Evolutionary conservation across 2,888 invertebrate species (phyloP).

Genomic region (Choreutis nemorana): DNA sequence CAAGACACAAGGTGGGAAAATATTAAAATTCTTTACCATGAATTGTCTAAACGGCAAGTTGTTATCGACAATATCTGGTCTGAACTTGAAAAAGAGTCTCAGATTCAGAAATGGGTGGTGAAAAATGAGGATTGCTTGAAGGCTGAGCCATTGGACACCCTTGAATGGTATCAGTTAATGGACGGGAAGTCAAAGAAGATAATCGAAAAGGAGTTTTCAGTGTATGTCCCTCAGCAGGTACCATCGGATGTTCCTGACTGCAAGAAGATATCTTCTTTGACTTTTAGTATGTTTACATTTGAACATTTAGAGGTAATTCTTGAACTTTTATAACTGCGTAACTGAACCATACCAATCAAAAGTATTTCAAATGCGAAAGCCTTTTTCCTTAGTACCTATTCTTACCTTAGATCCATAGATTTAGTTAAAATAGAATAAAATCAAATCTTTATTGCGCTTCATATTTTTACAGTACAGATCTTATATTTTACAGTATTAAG

Average conservation of each 20-base stretch:
- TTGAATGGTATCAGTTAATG: slow-evolving; percentile 74
- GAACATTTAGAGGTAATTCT: slow-evolving; percentile 45
- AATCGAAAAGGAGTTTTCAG: slow-evolving; percentile 25
- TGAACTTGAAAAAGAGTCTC: slow-evolving; percentile 64
- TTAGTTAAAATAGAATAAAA: no score
- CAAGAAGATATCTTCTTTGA: slow-evolving; percentile 60
- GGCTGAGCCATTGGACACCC: slow-evolving; percentile 70
- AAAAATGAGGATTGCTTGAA: slow-evolving; percentile 71
- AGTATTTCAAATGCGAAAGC: no score
- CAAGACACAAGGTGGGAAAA: slow-evolving; percentile 75
- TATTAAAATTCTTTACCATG: slow-evolving; percentile 68
- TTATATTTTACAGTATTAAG: no score
- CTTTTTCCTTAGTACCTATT: no score
- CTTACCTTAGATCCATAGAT: no score
- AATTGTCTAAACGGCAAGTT: slow-evolving; percentile 69
- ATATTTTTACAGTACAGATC: no score
- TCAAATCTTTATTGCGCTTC: no score
- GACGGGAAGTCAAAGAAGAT: slow-evolving; percentile 61
- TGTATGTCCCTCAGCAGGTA: slow-evolving; percentile 21
- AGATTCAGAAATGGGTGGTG: slow-evolving; percentile 68
- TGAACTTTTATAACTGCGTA: slow-evolving; percentile 1
- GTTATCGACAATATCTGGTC: slow-evolving; percentile 69
- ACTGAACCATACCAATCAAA: no score
- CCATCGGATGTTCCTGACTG: slow-evolving; percentile 68
- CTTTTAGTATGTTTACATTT: slow-evolving; percentile 51